A percentile compares a stretch with the other conserved stretches of the same genome.
These are phyloP conservation scores for Oophaga pumilio DNA, from an alignment of 2,113 vertebrate species.

Conservation along the genomic window DNA sequence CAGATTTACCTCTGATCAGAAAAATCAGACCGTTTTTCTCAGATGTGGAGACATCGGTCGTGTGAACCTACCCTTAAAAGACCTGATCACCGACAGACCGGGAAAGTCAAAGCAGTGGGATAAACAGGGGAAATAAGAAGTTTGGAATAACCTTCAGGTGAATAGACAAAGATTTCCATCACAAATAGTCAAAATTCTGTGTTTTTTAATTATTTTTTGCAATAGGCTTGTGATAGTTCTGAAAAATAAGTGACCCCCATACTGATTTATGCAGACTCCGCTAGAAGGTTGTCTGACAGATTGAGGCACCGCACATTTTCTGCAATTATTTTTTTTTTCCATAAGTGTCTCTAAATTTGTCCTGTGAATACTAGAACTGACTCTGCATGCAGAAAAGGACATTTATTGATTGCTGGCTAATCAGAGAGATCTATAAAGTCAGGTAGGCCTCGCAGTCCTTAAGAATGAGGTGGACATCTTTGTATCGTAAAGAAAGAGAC, in stretches of 20 bases:
- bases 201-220: not conserved
- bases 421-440: slow-evolving; percentile 25
- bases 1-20: too few relatives aligned
- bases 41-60: too few relatives aligned
- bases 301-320: not conserved
- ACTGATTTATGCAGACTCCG: not conserved
- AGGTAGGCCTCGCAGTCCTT: not conserved
- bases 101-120: too few relatives aligned
- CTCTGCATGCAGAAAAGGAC: slow-evolving; percentile 12
- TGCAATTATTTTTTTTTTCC: not conserved
- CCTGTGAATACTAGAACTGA: not conserved
- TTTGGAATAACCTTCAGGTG: too few relatives aligned
- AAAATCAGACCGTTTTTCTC: too few relatives aligned
- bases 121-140: too few relatives aligned
- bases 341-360: slow-evolving; percentile 6
- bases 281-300: not conserved
- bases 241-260: not conserved
- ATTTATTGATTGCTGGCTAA: slow-evolving; percentile 38
- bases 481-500: not conserved
- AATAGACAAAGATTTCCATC: not conserved
- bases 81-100: too few relatives aligned
- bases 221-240: not conserved
- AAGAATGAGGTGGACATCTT: slow-evolving; percentile 3
- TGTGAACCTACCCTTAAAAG: too few relatives aligned
- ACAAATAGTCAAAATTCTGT: not conserved